Percentiles rank a stretch among this genome's conserved stretches.
Evolutionary conservation across 1,140 invertebrate species (phyloP).

Genomic region (Sminthurinus signatus): DNA sequence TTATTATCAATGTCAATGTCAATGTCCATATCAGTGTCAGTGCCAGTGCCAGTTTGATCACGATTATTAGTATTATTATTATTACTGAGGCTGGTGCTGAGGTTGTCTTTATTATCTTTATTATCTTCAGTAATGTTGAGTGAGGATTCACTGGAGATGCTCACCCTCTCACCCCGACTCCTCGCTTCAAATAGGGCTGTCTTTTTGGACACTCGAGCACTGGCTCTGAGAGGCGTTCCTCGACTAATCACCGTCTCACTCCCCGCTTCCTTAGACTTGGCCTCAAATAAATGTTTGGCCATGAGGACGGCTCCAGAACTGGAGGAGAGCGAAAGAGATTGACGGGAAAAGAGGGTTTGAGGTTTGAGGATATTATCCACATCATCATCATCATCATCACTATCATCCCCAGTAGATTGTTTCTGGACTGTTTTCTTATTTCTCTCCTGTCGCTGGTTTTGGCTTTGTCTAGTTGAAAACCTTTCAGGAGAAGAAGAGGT

Average conservation of each 20-base stretch:
- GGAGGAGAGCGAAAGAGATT: conserved; percentile 44
- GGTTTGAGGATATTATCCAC: conserved; percentile 29
- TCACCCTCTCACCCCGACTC: conserved; percentile 30
- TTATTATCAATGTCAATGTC: neutral
- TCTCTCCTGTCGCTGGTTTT: neutral
- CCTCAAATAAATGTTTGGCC: conserved; percentile 60
- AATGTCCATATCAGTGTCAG: neutral
- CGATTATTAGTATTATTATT: neutral
- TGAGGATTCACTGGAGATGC: conserved; percentile 33
- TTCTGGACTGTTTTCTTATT: neutral
- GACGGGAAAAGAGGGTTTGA: conserved; percentile 41
- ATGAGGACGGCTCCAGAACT: conserved; percentile 57
- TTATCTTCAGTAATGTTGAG: neutral
- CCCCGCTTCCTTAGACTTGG: conserved; percentile 43
- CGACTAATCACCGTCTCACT: conserved; percentile 6
- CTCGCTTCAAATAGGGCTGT: conserved; percentile 37
- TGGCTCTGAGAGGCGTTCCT: neutral
- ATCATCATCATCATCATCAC: conserved; percentile 11
- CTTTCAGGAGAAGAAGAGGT: conserved; percentile 25
- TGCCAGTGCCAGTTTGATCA: neutral
- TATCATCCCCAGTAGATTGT: neutral
- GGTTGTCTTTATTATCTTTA: conserved; percentile 14
- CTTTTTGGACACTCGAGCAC: conserved; percentile 31
- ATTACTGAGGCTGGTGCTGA: neutral
- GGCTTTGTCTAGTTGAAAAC: neutral